phyloP scores from a whole-genome alignment of 2,888 invertebrate species.

The Hirudinaria manillensis region DNA sequence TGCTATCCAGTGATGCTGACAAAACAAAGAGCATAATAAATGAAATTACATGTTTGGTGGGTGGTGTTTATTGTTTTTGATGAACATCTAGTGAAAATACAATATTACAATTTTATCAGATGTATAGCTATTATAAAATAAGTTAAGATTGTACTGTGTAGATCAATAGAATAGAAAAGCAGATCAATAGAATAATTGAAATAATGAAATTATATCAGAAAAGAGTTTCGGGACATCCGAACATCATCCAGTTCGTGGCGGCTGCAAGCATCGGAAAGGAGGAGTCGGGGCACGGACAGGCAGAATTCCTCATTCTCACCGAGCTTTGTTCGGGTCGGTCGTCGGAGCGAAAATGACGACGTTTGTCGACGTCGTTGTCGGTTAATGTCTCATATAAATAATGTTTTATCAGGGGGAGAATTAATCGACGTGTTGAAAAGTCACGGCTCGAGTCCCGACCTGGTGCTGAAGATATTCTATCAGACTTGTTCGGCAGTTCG shows the following conservation, averaged over 20 bases:
- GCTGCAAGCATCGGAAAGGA: conserved; percentile 74
- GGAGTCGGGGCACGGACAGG: conserved; percentile 72
- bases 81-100: no score
- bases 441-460: conserved; percentile 46
- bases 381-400: conserved; percentile 1
- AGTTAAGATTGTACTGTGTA: no score
- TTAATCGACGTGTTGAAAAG: conserved; percentile 49
- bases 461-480: conserved; percentile 73
- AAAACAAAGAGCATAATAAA: conserved; percentile 53
- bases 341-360: no score
- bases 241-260: conserved; percentile 82
- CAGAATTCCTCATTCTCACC: conserved; percentile 83
- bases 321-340: conserved; percentile 77
- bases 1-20: conserved; percentile 56
- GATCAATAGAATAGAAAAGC: no score
- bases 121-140: no score
- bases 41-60: conserved; percentile 54
- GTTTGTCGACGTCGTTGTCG: background rate
- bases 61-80: background rate
- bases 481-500: conserved; percentile 83
- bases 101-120: no score
- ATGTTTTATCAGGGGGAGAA: conserved; percentile 44
- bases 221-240: conserved; percentile 81
- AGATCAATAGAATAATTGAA: no score
- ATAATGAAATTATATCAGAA: conserved; percentile 57